Evolutionary conservation across 37 sponge, comb jelly and placozoan genomes (phyloP).

Genomic region (Aphrocallistes beatrix): DNA sequence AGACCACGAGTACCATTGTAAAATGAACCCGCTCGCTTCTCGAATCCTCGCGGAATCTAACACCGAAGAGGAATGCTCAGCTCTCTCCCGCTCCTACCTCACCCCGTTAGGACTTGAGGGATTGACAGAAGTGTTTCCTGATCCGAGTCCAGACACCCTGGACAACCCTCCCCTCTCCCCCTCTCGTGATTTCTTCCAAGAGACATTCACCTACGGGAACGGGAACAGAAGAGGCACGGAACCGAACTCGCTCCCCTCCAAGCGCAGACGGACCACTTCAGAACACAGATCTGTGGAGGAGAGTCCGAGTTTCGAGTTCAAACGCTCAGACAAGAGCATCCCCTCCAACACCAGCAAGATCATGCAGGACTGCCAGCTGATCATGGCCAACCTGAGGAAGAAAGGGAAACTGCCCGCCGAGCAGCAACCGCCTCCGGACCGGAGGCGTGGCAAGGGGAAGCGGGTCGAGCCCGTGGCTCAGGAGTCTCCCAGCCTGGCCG

Average conservation of each 20-base stretch:
- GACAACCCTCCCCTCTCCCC: not conserved
- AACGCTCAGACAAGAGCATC: not conserved
- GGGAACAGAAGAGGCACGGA: not conserved
- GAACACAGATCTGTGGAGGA: not conserved
- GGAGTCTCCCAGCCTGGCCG: not conserved
- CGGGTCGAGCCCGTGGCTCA: not conserved
- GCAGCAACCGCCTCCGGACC: not conserved
- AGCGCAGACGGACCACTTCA: not conserved
- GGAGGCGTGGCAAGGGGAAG: not conserved
- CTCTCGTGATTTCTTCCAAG: not conserved
- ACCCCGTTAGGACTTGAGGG: not conserved
- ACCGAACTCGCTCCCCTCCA: not conserved
- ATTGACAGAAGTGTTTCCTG: not conserved
- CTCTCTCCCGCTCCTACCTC: conserved; percentile 3
- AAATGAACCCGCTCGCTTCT: not conserved
- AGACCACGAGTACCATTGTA: not conserved
- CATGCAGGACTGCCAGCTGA: not conserved
- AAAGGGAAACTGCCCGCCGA: not conserved
- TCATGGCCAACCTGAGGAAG: not conserved
- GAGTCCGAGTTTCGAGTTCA: not conserved
- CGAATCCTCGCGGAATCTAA: not conserved
- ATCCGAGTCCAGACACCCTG: not conserved
- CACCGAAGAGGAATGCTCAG: not conserved
- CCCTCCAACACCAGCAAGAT: conserved; percentile 1
- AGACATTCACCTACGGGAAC: not conserved